Conservation (phyloP, 2,113 vertebrate species). For the Pimephales promelas region DNA sequence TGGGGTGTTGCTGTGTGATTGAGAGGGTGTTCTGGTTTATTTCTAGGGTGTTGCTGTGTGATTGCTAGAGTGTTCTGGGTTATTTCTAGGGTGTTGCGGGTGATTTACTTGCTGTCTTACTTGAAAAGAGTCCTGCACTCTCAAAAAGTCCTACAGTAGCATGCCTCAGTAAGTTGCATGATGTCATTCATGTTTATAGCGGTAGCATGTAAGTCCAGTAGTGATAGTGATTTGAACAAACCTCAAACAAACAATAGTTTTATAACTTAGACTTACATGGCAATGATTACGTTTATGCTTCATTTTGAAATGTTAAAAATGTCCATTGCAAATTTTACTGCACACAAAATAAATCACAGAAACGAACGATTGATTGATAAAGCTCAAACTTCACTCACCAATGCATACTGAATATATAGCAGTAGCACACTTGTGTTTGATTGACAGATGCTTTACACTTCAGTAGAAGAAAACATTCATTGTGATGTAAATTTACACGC, state of each 20-base stretch:
- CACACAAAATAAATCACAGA: neutral
- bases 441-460: constrained; percentile 11
- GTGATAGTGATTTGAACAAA: too few species aligned
- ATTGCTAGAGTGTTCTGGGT: too few species aligned
- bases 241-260: too few species aligned
- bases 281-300: neutral
- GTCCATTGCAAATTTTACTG: neutral
- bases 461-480: constrained; percentile 11
- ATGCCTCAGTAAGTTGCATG: too few species aligned
- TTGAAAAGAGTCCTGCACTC: too few species aligned
- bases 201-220: too few species aligned
- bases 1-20: too few species aligned
- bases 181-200: too few species aligned
- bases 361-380: neutral
- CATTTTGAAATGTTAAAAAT: neutral
- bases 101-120: neutral
- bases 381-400: neutral
- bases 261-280: neutral
- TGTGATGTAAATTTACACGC: constrained; percentile 7
- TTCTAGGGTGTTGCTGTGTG: too few species aligned
- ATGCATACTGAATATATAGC: neutral
- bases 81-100: neutral
- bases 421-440: neutral
- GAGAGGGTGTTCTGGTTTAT: too few species aligned
- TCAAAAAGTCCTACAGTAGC: too few species aligned